phyloP scores from a whole-genome alignment of 2,113 vertebrate genomes.

The Asarcornis scutulata region DNA sequence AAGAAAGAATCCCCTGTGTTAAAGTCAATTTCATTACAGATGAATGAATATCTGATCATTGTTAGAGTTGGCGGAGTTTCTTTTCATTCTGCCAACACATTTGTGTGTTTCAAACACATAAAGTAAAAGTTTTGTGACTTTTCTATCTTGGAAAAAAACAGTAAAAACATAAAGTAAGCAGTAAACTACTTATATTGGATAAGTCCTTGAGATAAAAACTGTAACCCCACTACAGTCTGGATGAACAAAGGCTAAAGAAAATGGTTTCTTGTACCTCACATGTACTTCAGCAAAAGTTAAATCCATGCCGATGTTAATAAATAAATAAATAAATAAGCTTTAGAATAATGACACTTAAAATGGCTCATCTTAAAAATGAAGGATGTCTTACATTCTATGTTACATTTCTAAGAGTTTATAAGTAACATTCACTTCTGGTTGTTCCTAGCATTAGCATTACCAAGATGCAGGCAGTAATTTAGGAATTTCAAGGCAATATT shows the following conservation, averaged over 20 bases:
- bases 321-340: conserved; percentile 18
- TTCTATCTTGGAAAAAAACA: neutral
- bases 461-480: conserved; percentile 46
- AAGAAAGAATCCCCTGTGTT: neutral
- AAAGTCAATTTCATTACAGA: neutral
- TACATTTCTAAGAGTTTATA: conserved; percentile 23
- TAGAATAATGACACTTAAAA: conserved; percentile 28
- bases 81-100: neutral
- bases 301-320: neutral
- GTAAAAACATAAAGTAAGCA: neutral
- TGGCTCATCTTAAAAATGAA: neutral
- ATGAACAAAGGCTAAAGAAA: conserved; percentile 27
- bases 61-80: neutral
- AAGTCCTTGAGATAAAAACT: conserved; percentile 17
- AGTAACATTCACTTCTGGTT: conserved; percentile 53
- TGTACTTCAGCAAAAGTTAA: conserved; percentile 26
- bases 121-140: neutral
- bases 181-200: neutral
- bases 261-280: conserved; percentile 5
- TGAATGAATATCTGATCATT: neutral
- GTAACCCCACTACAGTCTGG: neutral
- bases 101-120: neutral
- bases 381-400: neutral
- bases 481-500: conserved; percentile 69
- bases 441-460: conserved; percentile 43